phyloP scores from a whole-genome alignment of 2,888 invertebrate species.

The Phaedon cochleariae region DNA sequence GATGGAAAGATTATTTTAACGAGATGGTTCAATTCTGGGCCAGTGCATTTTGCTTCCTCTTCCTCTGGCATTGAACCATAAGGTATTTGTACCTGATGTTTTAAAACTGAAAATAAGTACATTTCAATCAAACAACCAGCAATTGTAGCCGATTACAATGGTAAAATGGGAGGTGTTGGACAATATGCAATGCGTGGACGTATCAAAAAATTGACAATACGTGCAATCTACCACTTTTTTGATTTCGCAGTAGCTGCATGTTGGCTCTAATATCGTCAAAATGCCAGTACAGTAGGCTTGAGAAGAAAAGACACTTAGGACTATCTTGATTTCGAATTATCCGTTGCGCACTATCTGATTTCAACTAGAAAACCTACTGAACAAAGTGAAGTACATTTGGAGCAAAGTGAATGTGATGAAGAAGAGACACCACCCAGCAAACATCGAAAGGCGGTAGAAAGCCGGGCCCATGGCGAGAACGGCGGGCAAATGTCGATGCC shows the following conservation, averaged over 20 bases:
- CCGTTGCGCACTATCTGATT: too few relatives aligned
- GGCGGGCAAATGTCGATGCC: too few relatives aligned
- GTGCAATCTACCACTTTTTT: not conserved
- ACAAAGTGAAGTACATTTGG: too few relatives aligned
- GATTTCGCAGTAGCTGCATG: not conserved
- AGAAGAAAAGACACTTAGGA: too few relatives aligned
- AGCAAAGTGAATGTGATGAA: too few relatives aligned
- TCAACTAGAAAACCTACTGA: too few relatives aligned
- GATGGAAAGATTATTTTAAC: conserved; percentile 13
- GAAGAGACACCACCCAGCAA: too few relatives aligned
- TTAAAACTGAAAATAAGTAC: conserved; percentile 12
- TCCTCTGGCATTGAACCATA: conserved; percentile 18
- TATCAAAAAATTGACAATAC: conserved; percentile 14
- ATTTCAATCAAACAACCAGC: conserved; percentile 23
- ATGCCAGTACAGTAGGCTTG: too few relatives aligned
- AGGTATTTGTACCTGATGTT: conserved; percentile 20
- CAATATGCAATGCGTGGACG: conserved; percentile 5
- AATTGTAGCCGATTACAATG: conserved; percentile 17
- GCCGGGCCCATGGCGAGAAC: too few relatives aligned
- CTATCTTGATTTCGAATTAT: too few relatives aligned
- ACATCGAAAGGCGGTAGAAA: too few relatives aligned
- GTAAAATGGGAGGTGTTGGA: conserved; percentile 20
- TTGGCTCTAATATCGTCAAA: not conserved
- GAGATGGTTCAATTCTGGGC: conserved; percentile 26
- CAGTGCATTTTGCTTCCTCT: conserved; percentile 23